phyloP scores from a whole-genome alignment of 2,797 vertebrate genomes.

The Oceanodroma leucorhoa region DNA sequence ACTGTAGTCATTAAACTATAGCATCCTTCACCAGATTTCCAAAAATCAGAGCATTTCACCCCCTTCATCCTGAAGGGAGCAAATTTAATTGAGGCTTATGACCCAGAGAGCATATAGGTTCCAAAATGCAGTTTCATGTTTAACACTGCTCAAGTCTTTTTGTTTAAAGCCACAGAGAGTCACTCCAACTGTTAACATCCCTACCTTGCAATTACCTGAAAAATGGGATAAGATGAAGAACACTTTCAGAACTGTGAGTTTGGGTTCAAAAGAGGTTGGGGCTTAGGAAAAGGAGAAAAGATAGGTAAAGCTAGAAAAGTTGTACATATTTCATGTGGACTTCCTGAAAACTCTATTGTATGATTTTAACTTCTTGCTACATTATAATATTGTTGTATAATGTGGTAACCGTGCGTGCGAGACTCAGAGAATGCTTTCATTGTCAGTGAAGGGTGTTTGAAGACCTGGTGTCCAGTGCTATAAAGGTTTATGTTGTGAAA shows the following conservation, averaged over 20 bases:
- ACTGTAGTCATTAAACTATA: neutral
- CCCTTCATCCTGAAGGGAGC: neutral
- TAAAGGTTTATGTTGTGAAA: slow-evolving; percentile 10
- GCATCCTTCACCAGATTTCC: neutral
- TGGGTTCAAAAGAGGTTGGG: neutral
- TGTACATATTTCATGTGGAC: neutral
- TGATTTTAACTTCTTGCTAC: neutral
- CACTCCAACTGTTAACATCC: neutral
- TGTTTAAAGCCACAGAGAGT: neutral
- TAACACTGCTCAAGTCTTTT: neutral
- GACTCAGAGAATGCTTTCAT: neutral
- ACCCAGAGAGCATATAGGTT: neutral
- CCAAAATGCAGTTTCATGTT: neutral
- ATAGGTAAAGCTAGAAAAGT: neutral
- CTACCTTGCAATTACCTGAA: neutral
- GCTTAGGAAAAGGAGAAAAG: neutral
- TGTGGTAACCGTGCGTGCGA: neutral
- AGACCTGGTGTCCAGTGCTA: neutral
- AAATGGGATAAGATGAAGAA: neutral
- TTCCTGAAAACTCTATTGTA: neutral
- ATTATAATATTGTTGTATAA: neutral
- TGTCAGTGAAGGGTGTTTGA: neutral
- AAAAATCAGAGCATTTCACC: neutral
- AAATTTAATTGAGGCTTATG: neutral
- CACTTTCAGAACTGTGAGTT: neutral